Conservation (phyloP, 2,113 vertebrate genomes). For the Speoplatyrhinus poulsoni region DNA sequence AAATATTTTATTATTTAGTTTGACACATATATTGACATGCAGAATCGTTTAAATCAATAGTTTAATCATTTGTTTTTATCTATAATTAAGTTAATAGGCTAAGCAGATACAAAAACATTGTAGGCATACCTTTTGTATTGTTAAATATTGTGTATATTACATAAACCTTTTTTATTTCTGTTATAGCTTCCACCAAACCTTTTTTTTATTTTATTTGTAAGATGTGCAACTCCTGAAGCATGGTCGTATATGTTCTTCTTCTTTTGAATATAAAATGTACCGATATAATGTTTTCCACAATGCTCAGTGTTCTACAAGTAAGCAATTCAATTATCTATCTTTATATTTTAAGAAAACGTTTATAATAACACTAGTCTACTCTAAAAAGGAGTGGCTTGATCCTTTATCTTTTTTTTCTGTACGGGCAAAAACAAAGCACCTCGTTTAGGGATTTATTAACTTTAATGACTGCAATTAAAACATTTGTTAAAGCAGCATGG, state of each 20-base stretch:
- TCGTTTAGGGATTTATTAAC: neutral
- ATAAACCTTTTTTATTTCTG: neutral
- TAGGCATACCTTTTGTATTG: too few relatives aligned
- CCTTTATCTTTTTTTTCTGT: conserved; percentile 32
- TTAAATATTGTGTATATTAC: neutral
- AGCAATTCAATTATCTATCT: conserved; percentile 46
- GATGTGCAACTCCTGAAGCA: neutral
- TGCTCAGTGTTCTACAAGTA: conserved; percentile 27
- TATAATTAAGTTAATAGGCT: too few relatives aligned
- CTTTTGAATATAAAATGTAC: too few relatives aligned
- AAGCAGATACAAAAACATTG: too few relatives aligned
- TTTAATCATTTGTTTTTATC: too few relatives aligned
- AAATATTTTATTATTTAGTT: too few relatives aligned
- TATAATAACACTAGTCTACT: conserved; percentile 40
- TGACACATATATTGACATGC: too few relatives aligned
- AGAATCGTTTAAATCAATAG: too few relatives aligned
- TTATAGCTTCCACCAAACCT: neutral
- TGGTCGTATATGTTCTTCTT: too few relatives aligned
- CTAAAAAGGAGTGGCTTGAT: conserved; percentile 36
- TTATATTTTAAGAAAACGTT: conserved; percentile 52
- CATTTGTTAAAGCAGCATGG: neutral
- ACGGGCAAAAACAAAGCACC: conserved; percentile 39
- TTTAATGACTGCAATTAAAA: neutral
- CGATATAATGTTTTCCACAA: neutral
- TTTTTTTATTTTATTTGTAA: neutral